Evolutionary conservation across 2,113 vertebrate genomes (phyloP).

Genomic region (Anarhynchus alexandrinus): DNA sequence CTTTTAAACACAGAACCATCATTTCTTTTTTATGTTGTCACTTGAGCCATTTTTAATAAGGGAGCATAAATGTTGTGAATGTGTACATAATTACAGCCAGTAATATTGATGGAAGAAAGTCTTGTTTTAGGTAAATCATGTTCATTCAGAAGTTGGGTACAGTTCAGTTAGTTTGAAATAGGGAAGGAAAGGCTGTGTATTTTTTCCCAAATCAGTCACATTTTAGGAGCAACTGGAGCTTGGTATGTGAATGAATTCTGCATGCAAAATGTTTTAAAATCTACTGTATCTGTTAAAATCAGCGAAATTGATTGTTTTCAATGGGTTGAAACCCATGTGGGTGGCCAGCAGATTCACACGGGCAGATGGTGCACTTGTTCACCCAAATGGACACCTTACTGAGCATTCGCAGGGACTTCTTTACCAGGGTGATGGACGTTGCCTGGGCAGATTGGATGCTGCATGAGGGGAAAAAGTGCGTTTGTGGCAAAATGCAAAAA

Average conservation of each 20-base stretch:
- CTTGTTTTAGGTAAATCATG: neutral
- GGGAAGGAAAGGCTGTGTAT: neutral
- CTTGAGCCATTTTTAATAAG: neutral
- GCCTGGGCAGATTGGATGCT: neutral
- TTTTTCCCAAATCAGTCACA: neutral
- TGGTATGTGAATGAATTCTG: neutral
- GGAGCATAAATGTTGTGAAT: neutral
- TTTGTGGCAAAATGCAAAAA: neutral
- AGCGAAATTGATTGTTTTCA: neutral
- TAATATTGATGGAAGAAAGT: neutral
- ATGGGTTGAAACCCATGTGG: neutral
- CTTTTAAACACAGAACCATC: neutral
- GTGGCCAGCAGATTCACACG: neutral
- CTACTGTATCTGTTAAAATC: neutral
- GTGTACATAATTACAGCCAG: neutral
- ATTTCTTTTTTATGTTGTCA: neutral
- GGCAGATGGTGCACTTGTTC: neutral
- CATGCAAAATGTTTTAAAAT: neutral
- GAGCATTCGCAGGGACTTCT: neutral
- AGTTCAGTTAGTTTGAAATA: neutral
- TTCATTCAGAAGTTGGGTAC: neutral
- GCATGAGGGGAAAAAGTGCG: accelerated
- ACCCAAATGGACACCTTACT: neutral
- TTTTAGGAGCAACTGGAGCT: neutral
- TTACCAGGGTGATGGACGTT: neutral